Base-by-base conservation (phyloP, 2,888 invertebrate species). In the Buathra laborator region DNA sequence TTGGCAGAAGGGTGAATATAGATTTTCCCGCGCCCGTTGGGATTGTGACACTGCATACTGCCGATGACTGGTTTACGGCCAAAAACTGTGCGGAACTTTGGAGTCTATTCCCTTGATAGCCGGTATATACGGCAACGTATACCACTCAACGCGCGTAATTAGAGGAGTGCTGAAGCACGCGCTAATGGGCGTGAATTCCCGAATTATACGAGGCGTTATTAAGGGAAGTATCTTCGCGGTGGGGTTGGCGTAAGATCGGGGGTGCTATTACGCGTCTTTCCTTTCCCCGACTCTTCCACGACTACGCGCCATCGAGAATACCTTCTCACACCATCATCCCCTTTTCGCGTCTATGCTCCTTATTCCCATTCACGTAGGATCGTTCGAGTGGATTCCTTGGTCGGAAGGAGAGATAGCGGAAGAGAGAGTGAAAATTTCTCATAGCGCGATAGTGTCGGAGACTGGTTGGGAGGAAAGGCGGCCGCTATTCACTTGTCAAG, bases 201-300 rank as follows among this genome's bases (percentile, higher is more conserved):
- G 68, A 78, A 78, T 78, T 70, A 78, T 70, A 70, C 78, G 56
- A 68, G 37, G 46, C 68, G 78, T 78, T 70, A 78, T 78, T 78
- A 78, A 68, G 62, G 68, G 59, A 56, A 78, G 68, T 68, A 68
- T 70, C 56, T 14, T 68, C 32, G 77, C 46, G 46, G 48, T 19
- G 59, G 78, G 59, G 24, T 59, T 37, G 37, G 32, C 4, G 37
- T 59, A 78, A 68, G 56, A 70, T 70, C 56, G 78, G 68, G 78
- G 68, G 29, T 68, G 78, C 59, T 59, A 48, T 68, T 70, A 70
- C 56, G 59, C 46, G 32, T 44, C 19, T 16, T 32, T 46, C 64
- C n/a, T 48, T 71, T 37, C 62, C 29, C 19, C 72, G 37, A 0
- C 37, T 37, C 7, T 37, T 14, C 4, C 44, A 6, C 29, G n/a